phyloP scores from a whole-genome alignment of 2,888 invertebrate genomes.

The Tinea pellionella region DNA sequence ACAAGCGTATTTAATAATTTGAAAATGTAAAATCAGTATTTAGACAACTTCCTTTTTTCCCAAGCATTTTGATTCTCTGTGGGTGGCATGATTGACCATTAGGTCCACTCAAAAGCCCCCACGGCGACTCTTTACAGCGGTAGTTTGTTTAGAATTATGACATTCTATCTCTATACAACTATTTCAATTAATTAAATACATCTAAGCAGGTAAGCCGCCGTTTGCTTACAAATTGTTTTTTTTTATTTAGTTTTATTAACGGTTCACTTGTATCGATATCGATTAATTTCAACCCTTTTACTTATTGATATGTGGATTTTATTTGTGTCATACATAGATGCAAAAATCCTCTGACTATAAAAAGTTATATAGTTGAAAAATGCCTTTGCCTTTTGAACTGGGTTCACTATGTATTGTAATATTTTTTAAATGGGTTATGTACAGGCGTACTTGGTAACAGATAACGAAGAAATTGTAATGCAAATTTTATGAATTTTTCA shows the following conservation, averaged over 20 bases:
- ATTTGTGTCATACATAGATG: too few relatives aligned
- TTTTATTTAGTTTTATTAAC: too few relatives aligned
- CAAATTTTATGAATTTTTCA: too few relatives aligned
- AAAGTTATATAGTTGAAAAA: too few relatives aligned
- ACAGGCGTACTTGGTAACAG: too few relatives aligned
- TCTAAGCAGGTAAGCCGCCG: conserved; percentile 3
- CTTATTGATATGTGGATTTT: too few relatives aligned
- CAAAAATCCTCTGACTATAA: too few relatives aligned
- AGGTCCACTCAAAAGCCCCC: conserved; percentile 20
- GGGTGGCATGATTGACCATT: background rate
- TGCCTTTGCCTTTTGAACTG: too few relatives aligned
- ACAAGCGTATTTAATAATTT: background rate
- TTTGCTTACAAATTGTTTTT: conserved; percentile 6
- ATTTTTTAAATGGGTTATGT: too few relatives aligned
- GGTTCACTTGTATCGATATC: background rate
- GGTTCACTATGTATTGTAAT: too few relatives aligned
- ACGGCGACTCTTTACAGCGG: conserved; percentile 28
- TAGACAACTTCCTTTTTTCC: background rate
- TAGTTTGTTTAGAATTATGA: conserved; percentile 41
- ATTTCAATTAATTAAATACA: conserved; percentile 50
- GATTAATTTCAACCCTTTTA: too few relatives aligned
- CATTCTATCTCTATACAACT: conserved; percentile 41
- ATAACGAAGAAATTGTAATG: too few relatives aligned
- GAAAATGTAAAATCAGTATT: background rate
- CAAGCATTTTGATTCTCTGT: conserved; percentile 1